These are phyloP conservation scores for Salpingus planirostris DNA, from an alignment of 2,888 invertebrate genomes.

Conservation along the genomic window DNA sequence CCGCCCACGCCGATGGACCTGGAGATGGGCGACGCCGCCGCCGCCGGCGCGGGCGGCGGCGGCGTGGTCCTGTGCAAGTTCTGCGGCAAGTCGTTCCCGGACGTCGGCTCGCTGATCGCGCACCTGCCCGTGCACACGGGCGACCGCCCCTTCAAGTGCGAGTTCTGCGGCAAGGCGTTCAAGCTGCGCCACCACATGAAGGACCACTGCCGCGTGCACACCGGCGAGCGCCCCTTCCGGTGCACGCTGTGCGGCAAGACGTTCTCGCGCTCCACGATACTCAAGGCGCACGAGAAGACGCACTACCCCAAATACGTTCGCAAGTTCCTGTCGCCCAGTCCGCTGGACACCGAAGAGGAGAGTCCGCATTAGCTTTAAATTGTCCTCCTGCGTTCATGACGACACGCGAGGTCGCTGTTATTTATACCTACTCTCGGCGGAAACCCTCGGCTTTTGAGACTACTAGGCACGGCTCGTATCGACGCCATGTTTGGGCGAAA, in stretches of 20 bases:
- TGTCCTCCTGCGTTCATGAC: too few species aligned
- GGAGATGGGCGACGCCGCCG: conserved; percentile 52
- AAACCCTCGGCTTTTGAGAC: too few species aligned
- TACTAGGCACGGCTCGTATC: too few species aligned
- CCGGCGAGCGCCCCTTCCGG: conserved; percentile 83
- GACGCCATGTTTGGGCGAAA: too few species aligned
- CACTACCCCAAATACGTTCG: conserved; percentile 87
- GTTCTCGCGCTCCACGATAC: conserved; percentile 81
- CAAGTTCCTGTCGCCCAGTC: conserved; percentile 80
- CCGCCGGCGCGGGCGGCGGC: conserved; percentile 48
- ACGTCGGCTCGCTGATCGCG: conserved; percentile 78
- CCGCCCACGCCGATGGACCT: conserved; percentile 52
- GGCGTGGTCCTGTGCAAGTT: conserved; percentile 81
- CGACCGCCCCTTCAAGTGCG: conserved; percentile 86
- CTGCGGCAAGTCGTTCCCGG: conserved; percentile 87
- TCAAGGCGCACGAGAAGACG: conserved; percentile 89
- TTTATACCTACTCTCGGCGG: too few species aligned
- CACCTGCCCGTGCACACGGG: conserved; percentile 86
- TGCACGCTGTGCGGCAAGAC: conserved; percentile 85
- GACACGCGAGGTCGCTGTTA: too few species aligned
- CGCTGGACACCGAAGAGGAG: conserved; percentile 75
- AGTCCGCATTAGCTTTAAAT: conserved; percentile 57
- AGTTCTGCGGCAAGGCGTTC: conserved; percentile 90
- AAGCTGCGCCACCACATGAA: conserved; percentile 90
- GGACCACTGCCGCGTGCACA: conserved; percentile 88